Percentiles rank a stretch among this genome's conserved stretches.
phyloP scores from a whole-genome alignment of 1,140 invertebrate species.

The Zaprionus ornatus region DNA sequence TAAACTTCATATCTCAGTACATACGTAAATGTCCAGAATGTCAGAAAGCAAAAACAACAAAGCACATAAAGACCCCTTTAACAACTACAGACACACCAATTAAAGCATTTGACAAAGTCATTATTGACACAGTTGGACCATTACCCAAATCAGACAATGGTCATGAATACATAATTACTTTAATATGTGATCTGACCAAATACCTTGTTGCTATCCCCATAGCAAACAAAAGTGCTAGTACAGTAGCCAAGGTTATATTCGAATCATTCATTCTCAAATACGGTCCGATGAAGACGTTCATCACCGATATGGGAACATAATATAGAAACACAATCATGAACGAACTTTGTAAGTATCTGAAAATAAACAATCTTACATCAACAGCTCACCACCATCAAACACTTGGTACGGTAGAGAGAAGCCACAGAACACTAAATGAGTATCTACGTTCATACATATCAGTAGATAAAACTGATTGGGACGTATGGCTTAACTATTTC shows the following conservation, averaged over 20 bases:
- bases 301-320: constrained; percentile 45
- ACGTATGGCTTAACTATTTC: constrained; percentile 44
- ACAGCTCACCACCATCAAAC: constrained; percentile 44
- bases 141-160: constrained; percentile 31
- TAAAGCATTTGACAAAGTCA: constrained; percentile 32
- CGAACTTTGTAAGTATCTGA: constrained; percentile 40
- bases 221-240: constrained; percentile 37
- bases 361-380: constrained; percentile 40
- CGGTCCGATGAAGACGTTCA: constrained; percentile 41
- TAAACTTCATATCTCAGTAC: constrained; percentile 15
- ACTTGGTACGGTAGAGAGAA: constrained; percentile 32
- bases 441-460: constrained; percentile 40
- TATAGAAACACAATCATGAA: constrained; percentile 52
- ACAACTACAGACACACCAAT: constrained; percentile 23
- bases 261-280: constrained; percentile 39
- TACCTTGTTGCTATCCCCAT: constrained; percentile 43
- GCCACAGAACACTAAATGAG: constrained; percentile 41
- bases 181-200: constrained; percentile 49
- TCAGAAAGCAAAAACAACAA: constrained; percentile 22
- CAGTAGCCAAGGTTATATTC: constrained; percentile 50
- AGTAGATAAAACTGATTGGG: constrained; percentile 37
- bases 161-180: constrained; percentile 43
- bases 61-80: constrained; percentile 9
- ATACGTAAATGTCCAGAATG: constrained; percentile 31
- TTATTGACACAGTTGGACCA: constrained; percentile 40